Evolutionary conservation across 1,140 invertebrate genomes (phyloP).

Genomic region (Dysdera silvatica): DNA sequence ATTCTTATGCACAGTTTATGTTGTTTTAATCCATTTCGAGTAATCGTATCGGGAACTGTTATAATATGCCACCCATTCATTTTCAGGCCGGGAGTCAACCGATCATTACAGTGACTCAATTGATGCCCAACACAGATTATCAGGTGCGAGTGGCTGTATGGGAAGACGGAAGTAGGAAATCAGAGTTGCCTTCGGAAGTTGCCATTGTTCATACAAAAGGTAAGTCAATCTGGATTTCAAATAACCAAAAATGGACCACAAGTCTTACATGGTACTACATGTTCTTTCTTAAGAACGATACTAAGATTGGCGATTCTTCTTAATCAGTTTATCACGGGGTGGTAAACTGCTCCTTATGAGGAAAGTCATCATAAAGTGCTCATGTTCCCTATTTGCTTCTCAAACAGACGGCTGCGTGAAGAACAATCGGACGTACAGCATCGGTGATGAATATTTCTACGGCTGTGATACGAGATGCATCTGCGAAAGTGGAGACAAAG

Average conservation of each 20-base stretch:
- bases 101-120: constrained; percentile 33
- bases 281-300: no score
- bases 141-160: constrained; percentile 39
- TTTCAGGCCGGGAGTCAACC: constrained; percentile 34
- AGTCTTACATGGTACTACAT: no score
- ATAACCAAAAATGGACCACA: no score
- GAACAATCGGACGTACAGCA: constrained; percentile 40
- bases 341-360: no score
- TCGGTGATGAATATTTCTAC: constrained; percentile 42
- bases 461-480: constrained; percentile 43
- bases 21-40: no score
- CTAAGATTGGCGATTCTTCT: no score
- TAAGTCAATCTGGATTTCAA: no score
- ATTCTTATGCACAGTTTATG: no score
- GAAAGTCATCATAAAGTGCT: no score
- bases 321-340: no score
- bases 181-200: constrained; percentile 35
- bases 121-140: constrained; percentile 37
- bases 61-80: no score
- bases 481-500: constrained; percentile 34
- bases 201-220: constrained; percentile 37
- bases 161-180: constrained; percentile 34
- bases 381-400: not conserved
- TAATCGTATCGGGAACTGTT: no score
- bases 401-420: constrained; percentile 40